These are phyloP conservation scores for Danionella cerebrum DNA, from an alignment of 2,113 vertebrate species.

Conservation along the genomic window DNA sequence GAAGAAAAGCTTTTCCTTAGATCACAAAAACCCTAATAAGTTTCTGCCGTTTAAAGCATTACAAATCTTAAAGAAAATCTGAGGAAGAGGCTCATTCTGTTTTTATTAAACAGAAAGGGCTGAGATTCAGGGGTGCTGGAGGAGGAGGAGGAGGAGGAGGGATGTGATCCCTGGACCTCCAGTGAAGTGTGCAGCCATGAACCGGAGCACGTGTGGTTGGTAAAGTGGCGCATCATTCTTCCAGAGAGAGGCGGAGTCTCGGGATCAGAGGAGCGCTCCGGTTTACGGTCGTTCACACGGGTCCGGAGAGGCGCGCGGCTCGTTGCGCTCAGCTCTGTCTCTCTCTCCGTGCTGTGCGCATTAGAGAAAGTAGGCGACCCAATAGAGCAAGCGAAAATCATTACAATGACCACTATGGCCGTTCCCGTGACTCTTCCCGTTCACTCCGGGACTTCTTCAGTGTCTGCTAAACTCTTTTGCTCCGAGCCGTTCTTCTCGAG, in stretches of 20 bases:
- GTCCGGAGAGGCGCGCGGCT: not conserved
- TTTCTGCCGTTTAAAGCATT: too few relatives aligned
- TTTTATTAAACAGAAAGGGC: too few relatives aligned
- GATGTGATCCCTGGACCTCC: slow-evolving; percentile 2
- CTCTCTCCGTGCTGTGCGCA: not conserved
- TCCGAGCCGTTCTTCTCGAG: slow-evolving; percentile 68
- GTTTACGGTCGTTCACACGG: slow-evolving; percentile 13
- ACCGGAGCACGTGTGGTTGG: slow-evolving; percentile 13
- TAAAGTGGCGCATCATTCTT: slow-evolving; percentile 12
- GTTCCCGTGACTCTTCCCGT: slow-evolving; percentile 74
- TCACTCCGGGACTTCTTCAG: slow-evolving; percentile 66
- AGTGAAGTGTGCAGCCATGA: not conserved
- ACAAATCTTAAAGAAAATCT: too few relatives aligned
- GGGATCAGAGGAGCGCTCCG: not conserved
- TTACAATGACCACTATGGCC: slow-evolving; percentile 62
- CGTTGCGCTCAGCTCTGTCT: not conserved
- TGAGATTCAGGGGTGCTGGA: too few relatives aligned
- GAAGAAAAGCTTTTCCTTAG: too few relatives aligned
- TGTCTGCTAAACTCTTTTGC: slow-evolving; percentile 68
- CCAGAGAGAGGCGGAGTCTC: slow-evolving; percentile 2
- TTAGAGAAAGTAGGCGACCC: not conserved
- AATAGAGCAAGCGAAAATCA: not conserved
- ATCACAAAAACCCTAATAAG: too few relatives aligned
- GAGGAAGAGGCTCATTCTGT: too few relatives aligned
- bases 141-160: slow-evolving; percentile 1